Conservation (phyloP, 2,888 invertebrate species). For the Amiota communis region DNA sequence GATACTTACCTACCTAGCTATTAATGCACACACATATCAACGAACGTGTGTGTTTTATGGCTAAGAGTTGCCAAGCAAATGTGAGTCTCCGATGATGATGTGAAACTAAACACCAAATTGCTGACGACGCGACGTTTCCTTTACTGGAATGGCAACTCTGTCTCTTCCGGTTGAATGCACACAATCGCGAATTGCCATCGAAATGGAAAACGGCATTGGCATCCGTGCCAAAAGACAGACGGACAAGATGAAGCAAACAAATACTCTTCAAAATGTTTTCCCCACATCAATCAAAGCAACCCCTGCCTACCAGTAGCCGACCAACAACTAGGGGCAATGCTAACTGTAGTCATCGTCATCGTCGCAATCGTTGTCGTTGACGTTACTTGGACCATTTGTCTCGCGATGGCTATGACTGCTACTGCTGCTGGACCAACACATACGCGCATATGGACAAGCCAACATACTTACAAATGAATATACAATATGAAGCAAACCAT, state of each 20-base stretch:
- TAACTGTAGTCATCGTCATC: too few relatives aligned
- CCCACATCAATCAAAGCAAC: slow-evolving; percentile 57
- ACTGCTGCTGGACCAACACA: slow-evolving; percentile 34
- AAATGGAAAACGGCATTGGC: slow-evolving; percentile 55
- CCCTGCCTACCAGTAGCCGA: slow-evolving; percentile 49
- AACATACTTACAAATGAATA: neutral
- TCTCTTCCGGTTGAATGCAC: slow-evolving; percentile 58
- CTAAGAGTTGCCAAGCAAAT: slow-evolving; percentile 22
- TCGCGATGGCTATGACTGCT: slow-evolving; percentile 29
- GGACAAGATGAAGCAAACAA: slow-evolving; percentile 51
- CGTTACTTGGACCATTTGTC: slow-evolving; percentile 6
- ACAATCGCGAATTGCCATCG: slow-evolving; percentile 65
- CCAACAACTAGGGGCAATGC: slow-evolving; percentile 42
- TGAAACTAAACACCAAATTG: slow-evolving; percentile 44
- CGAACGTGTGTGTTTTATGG: neutral
- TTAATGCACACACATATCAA: neutral
- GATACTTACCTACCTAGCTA: too few relatives aligned
- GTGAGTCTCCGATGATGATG: neutral
- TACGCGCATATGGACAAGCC: slow-evolving; percentile 16
- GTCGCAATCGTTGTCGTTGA: too few relatives aligned
- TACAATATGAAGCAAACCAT: neutral
- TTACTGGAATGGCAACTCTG: slow-evolving; percentile 45
- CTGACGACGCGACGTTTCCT: slow-evolving; percentile 32
- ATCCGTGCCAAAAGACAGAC: slow-evolving; percentile 55
- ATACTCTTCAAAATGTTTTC: slow-evolving; percentile 42